Base-by-base conservation (phyloP, 2,113 vertebrate species). In the Zosterops lateralis region DNA sequence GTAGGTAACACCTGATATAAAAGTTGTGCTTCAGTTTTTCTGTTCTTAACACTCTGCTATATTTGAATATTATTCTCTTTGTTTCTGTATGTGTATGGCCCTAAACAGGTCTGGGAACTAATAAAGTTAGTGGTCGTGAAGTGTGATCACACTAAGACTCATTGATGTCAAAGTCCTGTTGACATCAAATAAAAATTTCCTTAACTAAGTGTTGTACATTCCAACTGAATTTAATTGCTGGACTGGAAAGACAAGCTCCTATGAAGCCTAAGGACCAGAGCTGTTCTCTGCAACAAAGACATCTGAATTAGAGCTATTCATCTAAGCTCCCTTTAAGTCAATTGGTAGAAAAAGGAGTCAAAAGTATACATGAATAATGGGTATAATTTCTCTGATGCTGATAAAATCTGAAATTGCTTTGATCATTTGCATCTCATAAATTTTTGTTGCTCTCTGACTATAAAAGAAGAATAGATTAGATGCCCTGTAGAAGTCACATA, bases 351-450 rank as follows among this genome's bases (percentile, higher is more conserved):
- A 82, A 95, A 64, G 12, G n/a, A 82, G 65, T 87, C 48, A 72
- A 71, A 91, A 29, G 21, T 87, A 28, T 60, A 36, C 11, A 22
- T 70, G 44, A 90, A 47, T 75, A 89, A 89, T 65, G 19, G 12
- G n/a, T 74, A 45, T 92, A 84, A 65, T 67, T 82, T 94, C 19
- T 74, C n/a, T 67, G 25, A 81, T 75, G 64, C 17, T 87, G 70
- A 82, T 42, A 89, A 96, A 92, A 72, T 71, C 12, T 67, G n/a
- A 56, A 89, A 75, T 57, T n/a, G 12, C 61, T 92, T 84, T 74
- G 44, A 44, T 82, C 19, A 53, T 82, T 81, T 84, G 31, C 44
- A 44, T 72, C n/a, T 21, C 74, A 11, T 72, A 73, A 65, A 77
- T 74, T 72, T 62, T 50, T 56, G 10, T 60, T 78, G 16, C 24